Conservation (phyloP, 2,797 vertebrate genomes). For the Anguilla anguilla region DNA sequence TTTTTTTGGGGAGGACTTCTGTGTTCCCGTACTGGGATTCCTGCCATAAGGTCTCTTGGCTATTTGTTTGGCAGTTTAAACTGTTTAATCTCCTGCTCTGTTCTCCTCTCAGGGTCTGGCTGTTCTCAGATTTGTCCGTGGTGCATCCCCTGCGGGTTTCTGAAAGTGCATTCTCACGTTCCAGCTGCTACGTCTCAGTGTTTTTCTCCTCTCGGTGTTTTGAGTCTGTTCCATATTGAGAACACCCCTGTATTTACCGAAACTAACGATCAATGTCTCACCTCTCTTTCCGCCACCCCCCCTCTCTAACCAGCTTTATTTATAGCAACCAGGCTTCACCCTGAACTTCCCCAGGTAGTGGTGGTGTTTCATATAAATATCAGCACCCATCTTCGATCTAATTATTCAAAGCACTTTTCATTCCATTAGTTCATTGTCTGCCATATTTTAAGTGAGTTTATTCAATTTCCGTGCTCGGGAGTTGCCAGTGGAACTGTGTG, state of each 20-base stretch:
- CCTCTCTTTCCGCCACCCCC: neutral
- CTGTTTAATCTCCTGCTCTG: neutral
- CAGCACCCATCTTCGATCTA: neutral
- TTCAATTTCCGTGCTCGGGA: neutral
- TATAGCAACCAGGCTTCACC: neutral
- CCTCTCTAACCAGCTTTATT: neutral
- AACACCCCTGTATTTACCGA: neutral
- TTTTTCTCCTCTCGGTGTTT: neutral
- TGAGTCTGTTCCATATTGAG: neutral
- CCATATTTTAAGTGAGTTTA: neutral
- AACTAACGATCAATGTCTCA: neutral
- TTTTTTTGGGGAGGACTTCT: neutral
- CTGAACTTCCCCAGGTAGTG: neutral
- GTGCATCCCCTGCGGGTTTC: neutral
- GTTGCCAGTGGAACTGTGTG: neutral
- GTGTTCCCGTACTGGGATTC: neutral
- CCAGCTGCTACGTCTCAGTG: neutral
- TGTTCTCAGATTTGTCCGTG: neutral
- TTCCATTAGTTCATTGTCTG: neutral
- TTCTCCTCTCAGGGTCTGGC: neutral
- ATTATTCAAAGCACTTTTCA: neutral
- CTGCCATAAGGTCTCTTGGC: neutral
- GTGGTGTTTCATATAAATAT: neutral
- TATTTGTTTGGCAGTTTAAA: neutral
- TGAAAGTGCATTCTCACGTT: neutral